Percentiles rank a stretch among this genome's conserved stretches.
Evolutionary conservation across 2,888 invertebrate genomes (phyloP).

Genomic region (Sarcophaga subvicina): DNA sequence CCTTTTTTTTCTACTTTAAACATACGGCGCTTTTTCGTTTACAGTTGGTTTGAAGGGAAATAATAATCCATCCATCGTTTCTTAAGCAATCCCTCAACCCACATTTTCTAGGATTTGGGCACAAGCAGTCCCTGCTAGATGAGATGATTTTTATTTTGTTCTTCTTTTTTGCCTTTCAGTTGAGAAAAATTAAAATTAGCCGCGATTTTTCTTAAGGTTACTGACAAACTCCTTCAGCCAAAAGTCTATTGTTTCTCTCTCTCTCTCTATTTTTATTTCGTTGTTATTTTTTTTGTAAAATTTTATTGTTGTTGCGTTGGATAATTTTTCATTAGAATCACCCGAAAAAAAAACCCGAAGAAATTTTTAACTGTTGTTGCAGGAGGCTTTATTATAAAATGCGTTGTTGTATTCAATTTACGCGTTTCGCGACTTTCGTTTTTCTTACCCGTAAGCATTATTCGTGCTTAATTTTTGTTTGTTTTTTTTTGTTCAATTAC

Average conservation of each 20-base stretch:
- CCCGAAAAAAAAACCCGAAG: conserved; percentile 35
- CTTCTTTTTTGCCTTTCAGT: conserved; percentile 30
- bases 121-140: conserved; percentile 44
- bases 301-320: conserved; percentile 63
- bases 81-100: conserved; percentile 3
- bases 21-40: background rate
- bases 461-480: conserved; percentile 56
- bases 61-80: conserved; percentile 28
- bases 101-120: conserved; percentile 31
- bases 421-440: conserved; percentile 50
- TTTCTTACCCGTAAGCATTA: conserved; percentile 62
- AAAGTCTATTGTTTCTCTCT: conserved; percentile 79
- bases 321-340: conserved; percentile 67
- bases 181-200: conserved; percentile 81
- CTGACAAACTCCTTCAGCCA: conserved; percentile 58
- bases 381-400: conserved; percentile 6
- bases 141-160: conserved; percentile 47
- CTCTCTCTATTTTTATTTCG: conserved; percentile 53
- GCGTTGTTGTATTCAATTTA: conserved; percentile 68
- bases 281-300: background rate
- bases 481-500: conserved; percentile 24
- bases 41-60: conserved; percentile 49
- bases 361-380: conserved; percentile 44
- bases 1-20: background rate
- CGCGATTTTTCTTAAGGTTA: conserved; percentile 77